These are phyloP conservation scores for Saturnia japonica DNA, from an alignment of 2,888 invertebrate genomes.

Conservation along the genomic window DNA sequence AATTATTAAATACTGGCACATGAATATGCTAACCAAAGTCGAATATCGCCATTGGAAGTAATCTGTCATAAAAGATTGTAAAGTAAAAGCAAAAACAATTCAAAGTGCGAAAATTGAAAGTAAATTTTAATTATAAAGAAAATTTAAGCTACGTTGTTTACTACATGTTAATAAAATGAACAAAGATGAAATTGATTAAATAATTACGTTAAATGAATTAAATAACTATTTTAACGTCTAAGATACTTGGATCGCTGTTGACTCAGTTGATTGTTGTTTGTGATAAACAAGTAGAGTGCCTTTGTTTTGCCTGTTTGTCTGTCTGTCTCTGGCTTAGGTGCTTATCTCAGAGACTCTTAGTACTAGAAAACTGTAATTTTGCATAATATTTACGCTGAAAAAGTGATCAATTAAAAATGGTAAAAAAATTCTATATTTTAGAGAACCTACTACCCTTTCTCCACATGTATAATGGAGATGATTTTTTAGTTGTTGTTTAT, in stretches of 20 bases:
- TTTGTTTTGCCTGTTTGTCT: too few species aligned
- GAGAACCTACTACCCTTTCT: too few species aligned
- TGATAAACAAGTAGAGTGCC: neutral
- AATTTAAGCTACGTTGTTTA: neutral
- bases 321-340: too few species aligned
- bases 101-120: neutral
- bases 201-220: neutral
- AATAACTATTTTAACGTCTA: neutral
- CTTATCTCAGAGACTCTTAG: too few species aligned
- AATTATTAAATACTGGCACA: neutral
- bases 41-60: neutral
- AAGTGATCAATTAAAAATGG: too few species aligned
- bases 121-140: neutral
- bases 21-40: neutral
- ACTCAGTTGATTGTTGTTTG: neutral
- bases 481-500: too few species aligned
- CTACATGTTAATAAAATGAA: neutral
- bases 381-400: too few species aligned
- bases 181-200: neutral
- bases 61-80: conserved; percentile 2
- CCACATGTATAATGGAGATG: too few species aligned
- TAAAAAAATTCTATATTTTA: too few species aligned
- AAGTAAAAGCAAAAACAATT: neutral
- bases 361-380: too few species aligned
- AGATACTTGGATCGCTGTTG: neutral